Evolutionary conservation across 2,113 vertebrate species (phyloP), one percentile per base, ranked within the genome.

Genomic region (Piaya cayana): DNA sequence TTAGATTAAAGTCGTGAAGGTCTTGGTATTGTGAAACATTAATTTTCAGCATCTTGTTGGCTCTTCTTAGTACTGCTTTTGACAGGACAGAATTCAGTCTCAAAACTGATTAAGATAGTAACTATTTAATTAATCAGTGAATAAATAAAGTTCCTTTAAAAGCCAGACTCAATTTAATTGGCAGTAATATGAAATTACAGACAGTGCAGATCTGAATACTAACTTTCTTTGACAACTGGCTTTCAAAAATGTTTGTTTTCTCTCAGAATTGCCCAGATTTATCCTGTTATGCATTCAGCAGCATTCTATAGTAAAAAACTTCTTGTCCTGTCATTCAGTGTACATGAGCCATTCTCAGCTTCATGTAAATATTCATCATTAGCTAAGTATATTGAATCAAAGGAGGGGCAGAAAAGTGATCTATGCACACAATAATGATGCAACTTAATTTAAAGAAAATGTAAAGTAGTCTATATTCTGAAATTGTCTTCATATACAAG

Each of bases 211-310:
- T 75, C 74, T 79, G 64, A 93, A 85, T 77, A 64, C 49, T 83
- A 55, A 60, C 75, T 47, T 75, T 92, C 22, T 36, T 79, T 88
- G 50, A 32, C 23, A 70, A 63, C 7, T n/a, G 15, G 11, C 42
- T 92, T 95, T 90, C 78, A 34, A 60, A 49, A 25, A 63, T 11
- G 4, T 68, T 86, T 45, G 22, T 6, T 87, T 91, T 47, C 23
- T 52, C 62, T 95, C 81, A 60, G 65, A 89, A 34, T 69, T 93
- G 39, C 49, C 47, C 49, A 82, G 84, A 43, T 65, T 68, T 91
- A 39, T 55, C 45, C 79, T 80, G 21, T 59, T 96, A 84, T 78
- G 20, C 7, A n/a, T 77, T 83, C 42, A 50, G 83, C 36, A 45
- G 25, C n/a, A 78, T 62, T 86, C 20, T 67, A 29, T 55, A 59